Evolutionary conservation across 2,797 vertebrate species (phyloP), one percentile per base, ranked within the genome.

Genomic region (Peromyscus attwateri): DNA sequence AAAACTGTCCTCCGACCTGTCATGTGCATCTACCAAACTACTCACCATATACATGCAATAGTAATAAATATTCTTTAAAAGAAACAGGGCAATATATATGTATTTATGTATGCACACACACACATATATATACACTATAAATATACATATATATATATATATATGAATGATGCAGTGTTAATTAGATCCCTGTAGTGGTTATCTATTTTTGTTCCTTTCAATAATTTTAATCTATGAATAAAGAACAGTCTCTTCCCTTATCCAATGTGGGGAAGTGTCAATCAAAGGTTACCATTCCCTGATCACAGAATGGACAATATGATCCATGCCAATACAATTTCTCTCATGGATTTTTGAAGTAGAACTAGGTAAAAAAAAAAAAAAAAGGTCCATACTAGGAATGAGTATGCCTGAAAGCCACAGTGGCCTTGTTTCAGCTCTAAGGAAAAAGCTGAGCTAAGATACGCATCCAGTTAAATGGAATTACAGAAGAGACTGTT

Each of bases 191-290:
- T 83, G 9, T 4, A 29, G 12, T 73, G 21, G 46, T 75, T 31
- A 77, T 57, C 57, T 89, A 16, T 31, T 37, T 89, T 77, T 94
- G 37, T 27, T 80, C 80, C 13, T 91, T 96, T 88, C 49, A 73
- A 60, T 9, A 90, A 29, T 70, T 60, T 37, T 13, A 31, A 88
- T 57, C 55, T 25, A 91, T 11, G 43, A 71, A 84, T 34, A 71
- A 89, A 25, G 29, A 98, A 89, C 1, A 83, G 40, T 34, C 34
- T 71, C 80, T 92, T 84, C 13, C 27, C 62, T 79, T 75, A 82
- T 37, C 46, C 8, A 43, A n/a, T 75, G 16, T 10, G 16, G 60
- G 37, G 34, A 93, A 84, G 25, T 52, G 31, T 31, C 43, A 79
- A 66, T 25, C 43, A 64, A 4, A 71, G 13, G 6, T 16, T 9